phyloP scores from a whole-genome alignment of 2,888 invertebrate species.

The Ceratothoa steindachneri region DNA sequence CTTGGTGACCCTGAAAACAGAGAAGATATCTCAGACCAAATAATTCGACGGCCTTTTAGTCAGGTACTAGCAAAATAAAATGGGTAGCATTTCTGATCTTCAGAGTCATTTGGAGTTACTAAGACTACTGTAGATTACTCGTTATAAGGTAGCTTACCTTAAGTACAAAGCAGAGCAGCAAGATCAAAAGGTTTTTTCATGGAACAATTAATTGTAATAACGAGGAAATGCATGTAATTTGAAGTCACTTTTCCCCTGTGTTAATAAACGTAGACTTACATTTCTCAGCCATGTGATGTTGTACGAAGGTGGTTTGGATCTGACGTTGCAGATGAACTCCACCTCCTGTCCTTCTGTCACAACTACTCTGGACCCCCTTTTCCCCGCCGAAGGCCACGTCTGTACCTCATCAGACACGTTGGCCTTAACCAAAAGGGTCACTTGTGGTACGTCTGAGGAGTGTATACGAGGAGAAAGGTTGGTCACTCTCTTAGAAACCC shows the following conservation, averaged over 20 bases:
- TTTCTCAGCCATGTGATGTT: constrained; percentile 46
- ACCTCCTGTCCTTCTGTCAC: constrained; percentile 35
- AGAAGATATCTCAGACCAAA: background rate
- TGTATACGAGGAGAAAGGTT: too few relatives aligned
- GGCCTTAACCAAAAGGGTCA: background rate
- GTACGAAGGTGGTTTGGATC: constrained; percentile 39
- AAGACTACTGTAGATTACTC: too few relatives aligned
- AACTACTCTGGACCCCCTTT: constrained; percentile 12
- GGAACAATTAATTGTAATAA: too few relatives aligned
- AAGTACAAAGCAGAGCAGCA: too few relatives aligned
- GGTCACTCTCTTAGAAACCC: too few relatives aligned
- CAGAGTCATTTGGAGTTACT: too few relatives aligned
- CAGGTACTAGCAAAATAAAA: background rate
- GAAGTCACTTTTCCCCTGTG: too few relatives aligned
- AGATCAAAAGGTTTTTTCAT: too few relatives aligned
- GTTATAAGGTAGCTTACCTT: background rate
- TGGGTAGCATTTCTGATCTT: background rate
- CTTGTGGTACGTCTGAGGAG: constrained; percentile 1
- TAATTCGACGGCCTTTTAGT: background rate
- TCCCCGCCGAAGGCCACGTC: background rate
- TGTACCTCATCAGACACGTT: background rate
- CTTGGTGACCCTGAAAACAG: background rate
- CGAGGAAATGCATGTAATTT: too few relatives aligned
- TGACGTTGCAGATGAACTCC: constrained; percentile 33
- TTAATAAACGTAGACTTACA: too few relatives aligned